These are phyloP conservation scores for Aspiorhynchus laticeps DNA, from an alignment of 2,113 vertebrate genomes.

Conservation along the genomic window DNA sequence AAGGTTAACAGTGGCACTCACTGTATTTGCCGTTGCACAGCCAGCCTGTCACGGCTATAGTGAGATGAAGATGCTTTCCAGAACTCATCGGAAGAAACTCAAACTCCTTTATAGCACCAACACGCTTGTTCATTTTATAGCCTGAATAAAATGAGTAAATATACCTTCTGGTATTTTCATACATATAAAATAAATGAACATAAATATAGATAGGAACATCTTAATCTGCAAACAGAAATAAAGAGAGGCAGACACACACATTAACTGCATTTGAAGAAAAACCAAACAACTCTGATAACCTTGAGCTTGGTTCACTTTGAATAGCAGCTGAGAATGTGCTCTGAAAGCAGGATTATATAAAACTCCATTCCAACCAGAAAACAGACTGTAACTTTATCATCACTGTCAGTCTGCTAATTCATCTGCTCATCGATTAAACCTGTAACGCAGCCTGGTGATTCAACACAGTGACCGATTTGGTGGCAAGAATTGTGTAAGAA, in stretches of 20 bases:
- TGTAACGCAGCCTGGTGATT: neutral
- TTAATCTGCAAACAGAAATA: neutral
- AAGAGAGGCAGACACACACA: neutral
- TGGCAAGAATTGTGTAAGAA: neutral
- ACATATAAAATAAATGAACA: neutral
- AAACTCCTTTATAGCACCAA: constrained; percentile 96
- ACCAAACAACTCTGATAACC: neutral
- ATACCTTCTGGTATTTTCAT: neutral
- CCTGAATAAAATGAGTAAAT: constrained; percentile 71
- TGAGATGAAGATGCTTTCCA: constrained; percentile 89
- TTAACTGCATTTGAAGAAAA: neutral
- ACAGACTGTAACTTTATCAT: neutral
- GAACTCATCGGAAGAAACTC: constrained; percentile 89
- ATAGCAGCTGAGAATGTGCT: neutral
- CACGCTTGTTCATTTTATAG: constrained; percentile 98
- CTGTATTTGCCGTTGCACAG: constrained; percentile 92
- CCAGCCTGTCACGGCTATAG: constrained; percentile 93
- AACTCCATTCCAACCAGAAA: neutral
- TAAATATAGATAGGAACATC: neutral
- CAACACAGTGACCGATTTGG: neutral
- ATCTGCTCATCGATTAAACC: neutral
- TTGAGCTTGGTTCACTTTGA: neutral
- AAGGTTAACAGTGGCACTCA: constrained; percentile 68
- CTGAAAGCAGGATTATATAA: neutral
- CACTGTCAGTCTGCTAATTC: neutral